Evolutionary conservation across 2,797 vertebrate species (phyloP), one percentile per base, ranked within the genome.

Genomic region (Chrysocyon brachyurus): DNA sequence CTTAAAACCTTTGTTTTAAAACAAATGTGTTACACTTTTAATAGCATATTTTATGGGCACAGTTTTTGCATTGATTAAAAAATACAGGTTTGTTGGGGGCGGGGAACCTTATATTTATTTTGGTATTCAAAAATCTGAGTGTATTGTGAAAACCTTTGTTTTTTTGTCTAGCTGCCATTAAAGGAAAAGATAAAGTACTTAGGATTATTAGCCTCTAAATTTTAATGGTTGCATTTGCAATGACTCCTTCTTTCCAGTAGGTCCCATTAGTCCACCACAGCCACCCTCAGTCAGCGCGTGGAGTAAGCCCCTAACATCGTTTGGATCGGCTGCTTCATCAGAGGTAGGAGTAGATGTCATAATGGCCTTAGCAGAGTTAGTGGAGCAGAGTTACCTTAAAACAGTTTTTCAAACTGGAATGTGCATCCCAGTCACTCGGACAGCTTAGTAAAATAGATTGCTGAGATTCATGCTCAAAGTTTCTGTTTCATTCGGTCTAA

Each of bases 221-320:
- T 56, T 87, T 92, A 86, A 70, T 85, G 61, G 3, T 89, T 40
- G 33, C 8, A 2, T 92, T 94, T 94, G 24, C 49, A 78, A 0
- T 97, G 70, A 4, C 64, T 97, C 84, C 26, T 91, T 61, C 70
- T 97, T 98, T 96, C 59, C 98, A 99, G 99, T 99, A 98, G 99
- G 99, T 98, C 99, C 99, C 89, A 99, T 99, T 98, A 99, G 99
- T 98, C 99, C 99, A 94, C 99, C 99, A 49, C 99, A 99, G 98
- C 99, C 99, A 78, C 99, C 99, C 52, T 99, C 99, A 40, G 99
- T 99, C 97, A 99, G 99, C 98, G 99, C 99, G 82, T 99, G 99
- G 99, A 99, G 99, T 99, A 99, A 99, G 98, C 99, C 99, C 96
- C 99, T 99, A 96, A 99, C 99, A 89, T 99, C 99, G 59, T 99